Base-by-base conservation (phyloP, 2,113 vertebrate species). In the Thinocorus orbignyianus region DNA sequence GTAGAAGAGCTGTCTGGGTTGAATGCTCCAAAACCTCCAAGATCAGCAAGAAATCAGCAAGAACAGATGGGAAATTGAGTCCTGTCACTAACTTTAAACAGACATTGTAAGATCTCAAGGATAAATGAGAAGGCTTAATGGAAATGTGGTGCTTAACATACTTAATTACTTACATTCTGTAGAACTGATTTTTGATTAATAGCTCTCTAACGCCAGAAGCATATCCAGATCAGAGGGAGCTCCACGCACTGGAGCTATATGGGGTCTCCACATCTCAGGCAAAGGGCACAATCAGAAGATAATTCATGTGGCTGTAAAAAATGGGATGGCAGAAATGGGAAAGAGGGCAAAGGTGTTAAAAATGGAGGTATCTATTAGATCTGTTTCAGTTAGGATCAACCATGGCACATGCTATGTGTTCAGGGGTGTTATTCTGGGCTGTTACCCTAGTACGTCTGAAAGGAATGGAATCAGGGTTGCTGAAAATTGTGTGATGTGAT, bases 71-170 rank as follows among this genome's bases (percentile, higher is more conserved):
- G 79, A 93, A 83, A 61, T 65, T 55, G 73, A 88, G 76, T 92
- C 66, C 49, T 77, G 49, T 57, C 88, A 49, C 85, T 93, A 58
- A 73, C 79, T 87, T 91, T 66, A 66, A 77, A 52, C 25, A 73
- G 79, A 58, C 52, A 77, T 19, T 18, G 7, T 73, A 70, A 92
- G 54, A 73, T 88, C 49, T 65, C n/a, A 11, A 37, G 71, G 22
- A 86, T 88, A 86, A 95, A 86, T 65, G 58, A 73, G 71, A 73
- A 93, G 41, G 54, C 62, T 70, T 92, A 88, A 93, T 57, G 62
- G 71, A 96, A 92, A 82, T 30, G 62, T 65, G 3, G 2, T 83
- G 25, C 49, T 77, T 81, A 49, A 90, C 77, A 71, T 62, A 65
- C 71, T 90, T 89, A 33, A 81, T 62, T 82, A 37, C 65, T 79